Evolutionary conservation across 2,113 vertebrate genomes (phyloP), one percentile per base, ranked within the genome.

Genomic region (Daboia siamensis): DNA sequence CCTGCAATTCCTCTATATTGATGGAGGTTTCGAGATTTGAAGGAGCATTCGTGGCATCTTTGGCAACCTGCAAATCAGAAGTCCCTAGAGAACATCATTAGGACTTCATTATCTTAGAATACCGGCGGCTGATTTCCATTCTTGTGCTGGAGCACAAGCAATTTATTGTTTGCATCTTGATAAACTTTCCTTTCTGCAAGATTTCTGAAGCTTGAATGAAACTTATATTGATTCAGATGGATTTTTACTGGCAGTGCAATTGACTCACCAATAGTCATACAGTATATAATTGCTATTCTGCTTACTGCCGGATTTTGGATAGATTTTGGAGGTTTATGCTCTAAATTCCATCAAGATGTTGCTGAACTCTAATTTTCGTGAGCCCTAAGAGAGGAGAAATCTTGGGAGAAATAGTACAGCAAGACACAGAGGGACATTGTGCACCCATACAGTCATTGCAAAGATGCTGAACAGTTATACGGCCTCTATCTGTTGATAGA

Each of bases 11-110:
- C 7, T 80, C 33, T 29, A 44, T 33, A 21, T 21, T 21, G 74
- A 44, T 39, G 33, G 17, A 39, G n/a, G 17, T 44, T 80, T 80
- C 21, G 17, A 29, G 4, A 24, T 64, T 52, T 24, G 61, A 69
- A 90, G n/a, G 24, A 51, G 52, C 5, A 59, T 64, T 26, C 6
- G 0, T 54, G n/a, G 46, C 89, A 23, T 51, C 46, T 89, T 84
- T 86, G 0, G 0, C 0, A 9, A 0, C 0, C 24, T 54, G 51
- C 15, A 44, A 48, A 46, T 74, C 7, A 59, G 7, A 23, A 54
- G 91, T 24, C 21, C 44, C 20, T 33, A 11, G 85, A 52, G 33
- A 61, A 21, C 12, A 33, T 52, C 56, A 86, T 64, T 23, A 51
- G 44, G 26, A 33, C n/a, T n/a, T n/a, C 44, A 52, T 46, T 59